Percentiles rank a stretch among this genome's conserved stretches.
Evolutionary conservation across 2,888 invertebrate species (phyloP).

Genomic region (Dynastes hyllus): DNA sequence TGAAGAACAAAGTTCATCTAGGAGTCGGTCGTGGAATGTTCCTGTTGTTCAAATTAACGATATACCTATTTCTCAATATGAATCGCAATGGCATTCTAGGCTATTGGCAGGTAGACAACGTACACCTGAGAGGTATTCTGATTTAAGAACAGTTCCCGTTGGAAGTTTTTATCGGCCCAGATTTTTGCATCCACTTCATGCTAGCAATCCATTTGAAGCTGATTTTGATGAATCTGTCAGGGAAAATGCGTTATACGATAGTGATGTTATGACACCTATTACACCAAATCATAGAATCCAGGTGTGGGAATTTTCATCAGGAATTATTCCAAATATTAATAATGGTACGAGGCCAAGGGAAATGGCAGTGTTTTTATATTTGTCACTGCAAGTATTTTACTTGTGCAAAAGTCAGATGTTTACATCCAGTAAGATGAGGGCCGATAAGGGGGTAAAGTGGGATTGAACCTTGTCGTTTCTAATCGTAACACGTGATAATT

Average conservation of each 20-base stretch:
- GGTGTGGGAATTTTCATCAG: conserved; percentile 86
- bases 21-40: conserved; percentile 63
- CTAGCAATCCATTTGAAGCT: conserved; percentile 69
- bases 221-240: conserved; percentile 68
- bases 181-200: conserved; percentile 72
- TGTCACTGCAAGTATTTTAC: background rate
- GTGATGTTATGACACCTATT: conserved; percentile 73
- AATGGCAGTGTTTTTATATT: conserved; percentile 20
- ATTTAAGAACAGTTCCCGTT: conserved; percentile 59
- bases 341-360: conserved; percentile 75
- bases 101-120: conserved; percentile 61
- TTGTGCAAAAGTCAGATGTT: no score
- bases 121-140: conserved; percentile 64
- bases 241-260: conserved; percentile 66
- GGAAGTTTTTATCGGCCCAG: conserved; percentile 66
- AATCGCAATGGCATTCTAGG: conserved; percentile 57
- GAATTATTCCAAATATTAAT: conserved; percentile 82
- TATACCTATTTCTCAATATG: conserved; percentile 71
- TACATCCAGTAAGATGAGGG: no score
- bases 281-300: conserved; percentile 86
- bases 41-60: conserved; percentile 79
- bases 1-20: conserved; percentile 52
- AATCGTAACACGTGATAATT: no score
- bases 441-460: no score
- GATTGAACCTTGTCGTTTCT: no score